Evolutionary conservation across 2,888 invertebrate genomes (phyloP), one percentile per base, ranked within the genome.

Genomic region (Lasioglossum zephyrum): DNA sequence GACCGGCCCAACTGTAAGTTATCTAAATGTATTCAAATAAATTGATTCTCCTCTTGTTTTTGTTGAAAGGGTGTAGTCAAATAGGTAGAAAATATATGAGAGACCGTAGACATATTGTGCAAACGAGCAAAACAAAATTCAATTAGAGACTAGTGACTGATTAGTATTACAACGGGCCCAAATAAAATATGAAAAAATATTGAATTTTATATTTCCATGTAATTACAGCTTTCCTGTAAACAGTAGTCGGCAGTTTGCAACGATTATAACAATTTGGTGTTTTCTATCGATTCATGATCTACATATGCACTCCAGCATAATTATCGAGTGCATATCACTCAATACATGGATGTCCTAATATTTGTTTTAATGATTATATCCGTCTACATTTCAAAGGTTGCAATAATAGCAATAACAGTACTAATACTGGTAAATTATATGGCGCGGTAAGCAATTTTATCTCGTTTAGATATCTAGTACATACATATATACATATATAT

Each of bases 361-460:
- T 72, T 31, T 31, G 31, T 31, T 82, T 91, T 63, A 84, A 78
- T 86, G 84, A 86, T 91, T 88, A 91, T 60, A 88, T 87, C 76
- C 81, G 74, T 70, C 87, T 92, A 90, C 88, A 76, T 9, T 84
- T 91, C 79, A 85, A 89, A 89, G 87, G 87, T 90, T 86, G 88
- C 86, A 89, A 90, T 87, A 90, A 87, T 89, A 89, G 88, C 87
- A 89, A 91, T 93, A 93, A 93, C 90, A 92, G 91, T 94, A 94
- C 91, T 95, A 95, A 95, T 95, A 95, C 95, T 94, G 94, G 93
- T 94, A 94, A 94, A 94, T 93, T 91, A 94, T 94, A 94, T 95
- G 95, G 95, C 94, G 92, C 92, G 92, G 92, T 92, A 94, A 93
- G 90, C 92, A 88, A 91, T 90, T 91, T 91, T 82, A 86, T 92